Base-by-base conservation (phyloP, 1,140 invertebrate species). In the Rhyacophila brunnea region DNA sequence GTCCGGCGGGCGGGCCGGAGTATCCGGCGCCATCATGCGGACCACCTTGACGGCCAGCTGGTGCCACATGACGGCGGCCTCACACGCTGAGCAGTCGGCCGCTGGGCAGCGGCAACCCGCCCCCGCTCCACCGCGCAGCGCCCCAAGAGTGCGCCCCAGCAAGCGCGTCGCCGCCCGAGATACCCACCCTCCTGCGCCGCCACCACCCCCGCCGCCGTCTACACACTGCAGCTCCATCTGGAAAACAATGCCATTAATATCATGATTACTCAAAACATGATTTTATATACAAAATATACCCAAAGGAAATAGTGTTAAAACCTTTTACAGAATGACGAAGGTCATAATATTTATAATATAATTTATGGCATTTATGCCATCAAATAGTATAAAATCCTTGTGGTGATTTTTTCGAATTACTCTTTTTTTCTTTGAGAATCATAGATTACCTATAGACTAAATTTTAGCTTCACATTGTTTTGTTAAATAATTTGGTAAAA, bases 221-320 rank as follows among this genome's bases (percentile, higher is more conserved):
- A 92, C 82, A 62, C 93, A 90, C 78, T 98, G 95, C 1, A 98
- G 78, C 70, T 98, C 93, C 86, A 98, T 88, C 90, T 93, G 58
- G 15, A 61, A 60, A 32, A 36, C 11, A 40, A 13, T 40, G n/a
- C 34, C n/a, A 7, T 35, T 35, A 35, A n/a, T n/a, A 35, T n/a
- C 34, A 6, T 6, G 34, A 35, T 7, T 7, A 35, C 34, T 6
- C n/a, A 35, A n/a, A 7, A 6, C 34, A 6, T 35, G 34, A 35
- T 35, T 7, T 35, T 35, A 7, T 35, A 35, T 6, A 6, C 34
- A 6, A 35, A n/a, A 7, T 35, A 35, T 35, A 7, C 34, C n/a
- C 34, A 7, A n/a, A 7, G 34, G 6, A 35, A n/a, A 35, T 35
- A n/a, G n/a, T n/a, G n/a, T n/a, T n/a, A n/a, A n/a, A n/a, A n/a